Conservation (phyloP, 2,888 invertebrate genomes). For the Phytoseiulus persimilis region DNA sequence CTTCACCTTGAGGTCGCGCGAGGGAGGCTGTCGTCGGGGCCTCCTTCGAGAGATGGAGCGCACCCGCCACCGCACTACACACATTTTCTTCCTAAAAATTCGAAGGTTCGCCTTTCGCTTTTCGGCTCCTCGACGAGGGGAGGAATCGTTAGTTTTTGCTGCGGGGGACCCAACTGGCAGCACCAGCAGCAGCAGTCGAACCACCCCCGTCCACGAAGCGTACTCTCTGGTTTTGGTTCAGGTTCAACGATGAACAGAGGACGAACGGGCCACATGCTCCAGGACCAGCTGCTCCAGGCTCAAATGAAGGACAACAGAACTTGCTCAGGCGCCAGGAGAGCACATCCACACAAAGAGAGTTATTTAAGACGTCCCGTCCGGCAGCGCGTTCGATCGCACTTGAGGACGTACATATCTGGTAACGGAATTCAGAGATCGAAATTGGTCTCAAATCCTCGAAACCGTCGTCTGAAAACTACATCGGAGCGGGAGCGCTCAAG, state of each 20-base stretch:
- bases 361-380: no score
- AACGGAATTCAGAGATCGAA: no score
- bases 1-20: background rate
- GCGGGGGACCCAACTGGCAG: background rate
- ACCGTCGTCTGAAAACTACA: no score
- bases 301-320: background rate
- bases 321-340: background rate
- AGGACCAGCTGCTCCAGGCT: background rate
- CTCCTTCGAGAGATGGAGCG: background rate
- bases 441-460: no score
- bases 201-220: background rate
- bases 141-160: slow-evolving; percentile 5
- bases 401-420: no score
- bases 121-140: background rate
- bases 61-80: background rate
- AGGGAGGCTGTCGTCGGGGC: background rate
- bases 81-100: background rate
- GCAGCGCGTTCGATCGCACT: no score
- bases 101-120: background rate
- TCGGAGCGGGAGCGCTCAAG: no score
- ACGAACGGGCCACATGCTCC: background rate
- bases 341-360: background rate
- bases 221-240: slow-evolving; percentile 5
- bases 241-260: background rate
- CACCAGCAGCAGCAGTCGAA: background rate